Evolutionary conservation across 2,888 invertebrate species (phyloP), one percentile per base, ranked within the genome.

Genomic region (Drosophila robusta): DNA sequence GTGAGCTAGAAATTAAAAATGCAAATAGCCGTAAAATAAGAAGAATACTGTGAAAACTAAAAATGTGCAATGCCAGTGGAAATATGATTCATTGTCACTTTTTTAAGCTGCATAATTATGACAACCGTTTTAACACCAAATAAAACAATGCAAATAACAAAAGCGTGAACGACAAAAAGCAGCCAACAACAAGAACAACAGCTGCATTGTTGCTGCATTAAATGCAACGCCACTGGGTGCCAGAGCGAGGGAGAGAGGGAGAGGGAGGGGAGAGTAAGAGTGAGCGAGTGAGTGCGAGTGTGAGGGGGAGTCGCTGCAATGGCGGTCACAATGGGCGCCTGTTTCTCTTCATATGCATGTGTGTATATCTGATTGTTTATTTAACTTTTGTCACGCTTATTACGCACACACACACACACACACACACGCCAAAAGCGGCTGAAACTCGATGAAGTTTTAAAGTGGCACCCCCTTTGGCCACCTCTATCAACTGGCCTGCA

Each of bases 1-100:
- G 82, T 78, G 78, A 76, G 64, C 62, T 71, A 45, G 47, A 78
- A 66, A 58, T 49, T 22, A 61, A 77, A 56, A 77, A 34, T 55
- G 72, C 65, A 44, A 38, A 63, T 52, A 49, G 38, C 46, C 18
- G 41, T 74, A 60, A 70, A 70, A 63, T 52, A 61, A 64, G 38
- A 70, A 34, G 34, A 34, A 34, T 49, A 63, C 24, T 49, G 57
- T 44, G 58, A 80, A 82, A 87, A 68, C 58, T 69, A 36, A 65
- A 80, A 89, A 87, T 73, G 70, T 89, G 89, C 86, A 90, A 81
- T 76, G 82, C 75, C 82, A 87, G 60, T 78, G 89, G 87, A 89
- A 86, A 86, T 89, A 75, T 87, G 90, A 86, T 86, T 86, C 90
- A 86, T 80, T 90, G 90, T 87, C 85, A 84, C 50, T 29, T 51